Conservation (phyloP, 2,888 invertebrate species). For the Lithophane ornitopus region DNA sequence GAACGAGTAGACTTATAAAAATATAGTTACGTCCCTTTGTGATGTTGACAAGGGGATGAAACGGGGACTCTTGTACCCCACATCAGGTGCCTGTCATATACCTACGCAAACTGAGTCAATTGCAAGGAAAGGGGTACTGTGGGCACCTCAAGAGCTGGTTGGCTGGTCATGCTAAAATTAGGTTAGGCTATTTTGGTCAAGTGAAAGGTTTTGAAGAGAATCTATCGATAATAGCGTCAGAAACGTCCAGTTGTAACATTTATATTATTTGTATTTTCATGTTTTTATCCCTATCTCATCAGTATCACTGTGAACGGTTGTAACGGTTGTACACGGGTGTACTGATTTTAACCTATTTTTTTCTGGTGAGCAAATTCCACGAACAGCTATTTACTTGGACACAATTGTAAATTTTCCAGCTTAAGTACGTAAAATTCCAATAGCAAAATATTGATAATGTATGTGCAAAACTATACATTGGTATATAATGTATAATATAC, state of each 20-base stretch:
- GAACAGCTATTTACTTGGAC: neutral
- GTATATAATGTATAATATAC: no score
- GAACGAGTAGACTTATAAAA: slow-evolving; percentile 32
- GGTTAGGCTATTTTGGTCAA: neutral
- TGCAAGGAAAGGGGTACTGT: slow-evolving; percentile 18
- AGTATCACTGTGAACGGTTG: no score
- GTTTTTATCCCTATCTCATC: neutral
- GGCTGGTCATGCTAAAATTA: slow-evolving; percentile 3
- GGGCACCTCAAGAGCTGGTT: neutral
- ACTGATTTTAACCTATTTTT: neutral
- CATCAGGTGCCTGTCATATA: slow-evolving; percentile 43
- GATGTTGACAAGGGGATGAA: slow-evolving; percentile 48
- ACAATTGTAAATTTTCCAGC: no score
- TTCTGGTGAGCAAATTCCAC: neutral
- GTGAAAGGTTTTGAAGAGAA: slow-evolving; percentile 2
- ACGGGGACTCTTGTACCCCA: slow-evolving; percentile 1
- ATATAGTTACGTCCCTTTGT: slow-evolving; percentile 43
- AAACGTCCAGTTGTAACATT: neutral
- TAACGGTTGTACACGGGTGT: no score
- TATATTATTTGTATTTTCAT: neutral
- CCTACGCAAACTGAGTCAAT: slow-evolving; percentile 32
- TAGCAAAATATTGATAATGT: neutral
- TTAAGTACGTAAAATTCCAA: neutral
- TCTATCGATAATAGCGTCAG: neutral
- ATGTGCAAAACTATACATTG: neutral